phyloP scores from a whole-genome alignment of 2,113 vertebrate genomes.

The Lampris megalopsis region DNA sequence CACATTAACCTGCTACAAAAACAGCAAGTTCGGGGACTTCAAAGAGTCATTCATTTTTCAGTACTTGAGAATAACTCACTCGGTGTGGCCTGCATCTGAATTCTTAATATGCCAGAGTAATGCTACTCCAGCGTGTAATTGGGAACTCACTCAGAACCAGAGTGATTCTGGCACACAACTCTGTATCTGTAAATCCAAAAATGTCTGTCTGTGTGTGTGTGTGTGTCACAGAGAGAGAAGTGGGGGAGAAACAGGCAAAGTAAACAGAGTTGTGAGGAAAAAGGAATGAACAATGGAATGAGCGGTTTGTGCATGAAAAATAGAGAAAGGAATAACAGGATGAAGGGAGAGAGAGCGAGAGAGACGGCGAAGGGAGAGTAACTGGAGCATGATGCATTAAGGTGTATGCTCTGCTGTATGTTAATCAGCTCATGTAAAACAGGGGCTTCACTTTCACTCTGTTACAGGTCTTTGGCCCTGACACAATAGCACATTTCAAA shows the following conservation, averaged over 20 bases:
- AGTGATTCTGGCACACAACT: constrained; percentile 74
- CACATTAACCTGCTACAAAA: constrained; percentile 49
- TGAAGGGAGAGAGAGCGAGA: background rate
- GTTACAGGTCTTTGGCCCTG: constrained; percentile 14
- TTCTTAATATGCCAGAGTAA: constrained; percentile 65
- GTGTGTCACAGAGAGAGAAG: constrained; percentile 20
- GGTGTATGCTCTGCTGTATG: constrained; percentile 18
- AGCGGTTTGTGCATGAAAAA: constrained; percentile 2
- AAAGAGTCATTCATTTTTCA: constrained; percentile 71
- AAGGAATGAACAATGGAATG: constrained; percentile 21
- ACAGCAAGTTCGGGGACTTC: constrained; percentile 42
- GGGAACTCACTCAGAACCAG: constrained; percentile 66
- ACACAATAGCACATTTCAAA: constrained; percentile 30
- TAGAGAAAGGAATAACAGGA: background rate
- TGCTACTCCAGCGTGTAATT: constrained; percentile 81
- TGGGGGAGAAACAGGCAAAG: constrained; percentile 15
- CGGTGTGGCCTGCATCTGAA: constrained; percentile 59
- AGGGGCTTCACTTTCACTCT: background rate
- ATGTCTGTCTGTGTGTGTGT: constrained; percentile 26
- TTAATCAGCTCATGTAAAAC: constrained; percentile 52
- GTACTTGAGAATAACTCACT: constrained; percentile 45
- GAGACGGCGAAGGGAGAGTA: background rate
- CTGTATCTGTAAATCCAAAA: constrained; percentile 34
- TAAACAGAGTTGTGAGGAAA: constrained; percentile 28
- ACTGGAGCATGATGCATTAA: constrained; percentile 58